phyloP scores from a whole-genome alignment of 2,797 vertebrate species.

The Synaphobranchus kaupii region DNA sequence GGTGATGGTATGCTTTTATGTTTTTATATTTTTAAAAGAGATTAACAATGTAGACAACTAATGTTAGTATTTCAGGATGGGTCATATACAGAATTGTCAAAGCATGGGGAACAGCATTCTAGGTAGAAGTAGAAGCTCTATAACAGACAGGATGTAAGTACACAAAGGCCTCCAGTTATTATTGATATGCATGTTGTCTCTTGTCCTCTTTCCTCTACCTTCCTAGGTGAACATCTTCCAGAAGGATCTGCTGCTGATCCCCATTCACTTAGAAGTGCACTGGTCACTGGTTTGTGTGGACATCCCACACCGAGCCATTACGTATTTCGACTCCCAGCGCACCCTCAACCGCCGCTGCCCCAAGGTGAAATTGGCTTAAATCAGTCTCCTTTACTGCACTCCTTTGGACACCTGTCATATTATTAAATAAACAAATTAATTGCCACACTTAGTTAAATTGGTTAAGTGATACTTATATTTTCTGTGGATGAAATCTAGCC shows the following conservation, averaged over 20 bases:
- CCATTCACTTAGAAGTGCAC: slow-evolving; percentile 93
- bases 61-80: not conserved
- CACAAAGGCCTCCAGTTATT: not conserved
- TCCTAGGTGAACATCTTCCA: slow-evolving; percentile 92
- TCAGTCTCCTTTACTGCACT: not conserved
- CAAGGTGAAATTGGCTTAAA: slow-evolving; percentile 71
- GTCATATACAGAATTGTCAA: not conserved
- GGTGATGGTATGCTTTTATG: not conserved
- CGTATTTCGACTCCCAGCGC: slow-evolving; percentile 92
- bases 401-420: not conserved
- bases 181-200: not conserved
- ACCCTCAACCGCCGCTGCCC: slow-evolving; percentile 92
- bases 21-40: not conserved
- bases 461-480: not conserved
- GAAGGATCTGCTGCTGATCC: slow-evolving; percentile 89
- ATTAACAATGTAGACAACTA: not conserved
- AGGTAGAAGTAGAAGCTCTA: not conserved
- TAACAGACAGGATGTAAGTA: not conserved
- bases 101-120: not conserved
- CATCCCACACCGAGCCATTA: slow-evolving; percentile 81
- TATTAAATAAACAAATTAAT: not conserved
- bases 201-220: not conserved
- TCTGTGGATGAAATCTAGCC: not conserved
- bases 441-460: not conserved
- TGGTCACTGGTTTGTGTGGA: slow-evolving; percentile 93